Conservation (phyloP, 1,140 invertebrate species). For the Pseudobourletiella spinata region DNA sequence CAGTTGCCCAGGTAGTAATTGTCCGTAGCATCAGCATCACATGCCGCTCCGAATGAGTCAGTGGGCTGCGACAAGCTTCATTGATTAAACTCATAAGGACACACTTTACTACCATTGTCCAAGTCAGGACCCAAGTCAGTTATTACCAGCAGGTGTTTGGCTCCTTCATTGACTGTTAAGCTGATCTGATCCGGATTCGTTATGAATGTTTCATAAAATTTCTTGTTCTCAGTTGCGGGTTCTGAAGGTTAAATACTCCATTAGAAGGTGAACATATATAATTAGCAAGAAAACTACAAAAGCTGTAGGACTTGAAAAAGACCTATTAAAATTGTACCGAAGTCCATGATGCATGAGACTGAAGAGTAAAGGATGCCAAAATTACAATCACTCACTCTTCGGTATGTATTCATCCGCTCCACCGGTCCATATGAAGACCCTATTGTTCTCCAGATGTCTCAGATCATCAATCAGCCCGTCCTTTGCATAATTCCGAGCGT, state of each 20-base stretch:
- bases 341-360: neutral
- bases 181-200: constrained; percentile 3
- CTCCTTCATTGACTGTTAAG: constrained; percentile 6
- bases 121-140: neutral
- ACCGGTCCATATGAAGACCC: constrained; percentile 30
- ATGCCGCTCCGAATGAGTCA: constrained; percentile 14
- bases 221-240: constrained; percentile 19
- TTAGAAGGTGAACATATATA: neutral
- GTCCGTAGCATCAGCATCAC: constrained; percentile 13
- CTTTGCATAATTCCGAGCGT: constrained; percentile 14
- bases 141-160: constrained; percentile 28
- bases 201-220: constrained; percentile 24
- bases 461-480: constrained; percentile 22
- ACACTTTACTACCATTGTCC: neutral
- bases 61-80: constrained; percentile 15
- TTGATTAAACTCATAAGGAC: neutral
- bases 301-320: neutral
- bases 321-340: neutral
- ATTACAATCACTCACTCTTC: constrained; percentile 1
- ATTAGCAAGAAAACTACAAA: neutral
- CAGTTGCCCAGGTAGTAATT: constrained; percentile 24
- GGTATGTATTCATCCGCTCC: constrained; percentile 27
- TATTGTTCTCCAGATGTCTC: constrained; percentile 14
- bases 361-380: neutral
- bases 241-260: constrained; percentile 8